Evolutionary conservation across 2,113 vertebrate genomes (phyloP).

Genomic region (Pseudonaja textilis): DNA sequence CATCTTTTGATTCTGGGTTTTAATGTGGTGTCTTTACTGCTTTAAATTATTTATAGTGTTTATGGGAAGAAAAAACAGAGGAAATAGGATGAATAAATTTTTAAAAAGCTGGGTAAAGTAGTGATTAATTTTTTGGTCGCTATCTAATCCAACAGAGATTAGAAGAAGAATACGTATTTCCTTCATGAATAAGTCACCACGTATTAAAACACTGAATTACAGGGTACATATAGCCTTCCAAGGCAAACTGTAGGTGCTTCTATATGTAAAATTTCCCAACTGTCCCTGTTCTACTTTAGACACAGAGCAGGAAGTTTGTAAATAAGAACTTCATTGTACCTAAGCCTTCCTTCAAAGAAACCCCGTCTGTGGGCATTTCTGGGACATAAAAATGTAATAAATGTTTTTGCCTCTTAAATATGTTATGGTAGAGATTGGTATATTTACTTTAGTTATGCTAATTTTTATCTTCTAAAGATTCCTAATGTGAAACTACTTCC

Average conservation of each 20-base stretch:
- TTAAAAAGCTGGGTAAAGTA: neutral
- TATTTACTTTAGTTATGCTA: neutral
- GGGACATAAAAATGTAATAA: neutral
- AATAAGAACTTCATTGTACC: neutral
- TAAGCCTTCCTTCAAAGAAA: neutral
- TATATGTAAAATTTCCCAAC: neutral
- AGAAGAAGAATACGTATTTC: neutral
- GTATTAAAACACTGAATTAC: neutral
- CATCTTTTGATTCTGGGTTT: neutral
- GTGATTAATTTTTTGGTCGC: neutral
- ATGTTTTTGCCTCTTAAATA: neutral
- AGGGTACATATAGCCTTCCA: neutral
- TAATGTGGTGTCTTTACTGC: neutral
- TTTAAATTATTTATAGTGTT: neutral
- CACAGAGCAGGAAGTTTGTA: neutral
- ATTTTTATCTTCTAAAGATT: neutral
- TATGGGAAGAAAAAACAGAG: neutral
- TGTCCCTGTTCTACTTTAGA: neutral
- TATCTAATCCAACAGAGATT: neutral
- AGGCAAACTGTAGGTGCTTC: neutral
- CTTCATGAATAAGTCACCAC: neutral
- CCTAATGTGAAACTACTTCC: neutral
- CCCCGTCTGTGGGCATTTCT: neutral
- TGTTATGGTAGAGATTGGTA: neutral
- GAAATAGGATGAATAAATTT: fast-evolving